A percentile compares a stretch with the other conserved stretches of the same genome.
Evolutionary conservation across 2,797 vertebrate species (phyloP).

Genomic region (Diplodus sargus): DNA sequence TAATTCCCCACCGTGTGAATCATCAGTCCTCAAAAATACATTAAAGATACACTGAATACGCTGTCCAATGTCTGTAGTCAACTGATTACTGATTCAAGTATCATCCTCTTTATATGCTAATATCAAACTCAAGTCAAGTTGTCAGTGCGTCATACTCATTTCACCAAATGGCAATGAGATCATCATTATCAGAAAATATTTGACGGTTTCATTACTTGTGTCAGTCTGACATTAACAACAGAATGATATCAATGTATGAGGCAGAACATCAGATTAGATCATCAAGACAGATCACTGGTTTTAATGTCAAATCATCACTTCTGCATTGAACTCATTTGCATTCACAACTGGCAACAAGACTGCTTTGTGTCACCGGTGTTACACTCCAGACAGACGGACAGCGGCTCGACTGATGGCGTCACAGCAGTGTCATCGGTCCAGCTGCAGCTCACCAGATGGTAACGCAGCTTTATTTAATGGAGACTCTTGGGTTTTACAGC

Average conservation of each 20-base stretch:
- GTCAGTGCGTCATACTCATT: background rate
- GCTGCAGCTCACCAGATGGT: conserved; percentile 71
- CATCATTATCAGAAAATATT: background rate
- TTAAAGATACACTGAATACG: background rate
- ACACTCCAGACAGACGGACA: conserved; percentile 28
- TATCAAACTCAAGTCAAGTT: background rate
- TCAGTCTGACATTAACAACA: background rate
- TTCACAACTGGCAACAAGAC: conserved; percentile 1
- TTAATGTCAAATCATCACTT: background rate
- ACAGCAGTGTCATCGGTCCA: conserved; percentile 46
- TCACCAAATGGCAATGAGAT: background rate
- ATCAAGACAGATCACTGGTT: background rate
- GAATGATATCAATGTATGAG: background rate
- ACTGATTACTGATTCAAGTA: background rate
- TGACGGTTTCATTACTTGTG: background rate
- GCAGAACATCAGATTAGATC: background rate
- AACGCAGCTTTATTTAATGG: conserved; percentile 56
- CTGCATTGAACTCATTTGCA: background rate
- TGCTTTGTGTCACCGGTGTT: background rate
- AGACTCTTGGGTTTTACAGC: conserved; percentile 35
- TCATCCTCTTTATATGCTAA: no score
- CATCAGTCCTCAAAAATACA: conserved; percentile 25
- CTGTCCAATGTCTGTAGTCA: background rate
- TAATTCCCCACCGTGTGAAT: conserved; percentile 60
- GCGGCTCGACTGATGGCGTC: conserved; percentile 31